Evolutionary conservation across 1,140 invertebrate species (phyloP).

Genomic region (Drosophila triauraria): DNA sequence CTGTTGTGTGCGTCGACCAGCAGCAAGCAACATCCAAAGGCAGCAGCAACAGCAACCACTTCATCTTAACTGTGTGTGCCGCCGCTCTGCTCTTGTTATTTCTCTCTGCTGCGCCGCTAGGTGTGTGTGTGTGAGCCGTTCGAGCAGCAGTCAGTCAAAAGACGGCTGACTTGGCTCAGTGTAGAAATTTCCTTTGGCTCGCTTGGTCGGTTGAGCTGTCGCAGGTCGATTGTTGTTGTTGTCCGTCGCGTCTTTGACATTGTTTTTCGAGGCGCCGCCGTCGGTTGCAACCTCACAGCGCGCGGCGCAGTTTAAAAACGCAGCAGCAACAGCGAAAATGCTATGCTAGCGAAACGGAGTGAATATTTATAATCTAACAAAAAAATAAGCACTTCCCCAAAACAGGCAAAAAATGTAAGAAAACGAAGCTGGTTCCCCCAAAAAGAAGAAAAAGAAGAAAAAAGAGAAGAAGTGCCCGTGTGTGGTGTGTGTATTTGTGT

Average conservation of each 20-base stretch:
- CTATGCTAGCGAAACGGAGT: constrained; percentile 34
- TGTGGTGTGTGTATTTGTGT: constrained; percentile 46
- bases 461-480: constrained; percentile 21
- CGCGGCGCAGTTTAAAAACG: constrained; percentile 40
- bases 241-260: constrained; percentile 53
- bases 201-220: constrained; percentile 59
- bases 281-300: constrained; percentile 32
- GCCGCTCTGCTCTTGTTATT: constrained; percentile 38
- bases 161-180: constrained; percentile 60
- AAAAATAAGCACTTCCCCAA: constrained; percentile 9
- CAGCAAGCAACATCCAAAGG: constrained; percentile 15
- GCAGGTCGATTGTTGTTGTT: constrained; percentile 45
- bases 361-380: constrained; percentile 9
- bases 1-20: neutral
- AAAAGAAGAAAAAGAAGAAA: neutral
- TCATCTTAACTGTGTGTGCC: constrained; percentile 57
- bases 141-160: constrained; percentile 65
- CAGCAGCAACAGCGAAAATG: constrained; percentile 18
- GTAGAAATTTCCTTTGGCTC: constrained; percentile 77
- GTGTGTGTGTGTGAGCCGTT: constrained; percentile 26
- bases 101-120: constrained; percentile 21
- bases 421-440: constrained; percentile 8
- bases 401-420: constrained; percentile 16
- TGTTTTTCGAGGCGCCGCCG: constrained; percentile 55
- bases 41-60: constrained; percentile 54